Conservation (phyloP, 2,113 vertebrate species). For the Cygnus atratus region DNA sequence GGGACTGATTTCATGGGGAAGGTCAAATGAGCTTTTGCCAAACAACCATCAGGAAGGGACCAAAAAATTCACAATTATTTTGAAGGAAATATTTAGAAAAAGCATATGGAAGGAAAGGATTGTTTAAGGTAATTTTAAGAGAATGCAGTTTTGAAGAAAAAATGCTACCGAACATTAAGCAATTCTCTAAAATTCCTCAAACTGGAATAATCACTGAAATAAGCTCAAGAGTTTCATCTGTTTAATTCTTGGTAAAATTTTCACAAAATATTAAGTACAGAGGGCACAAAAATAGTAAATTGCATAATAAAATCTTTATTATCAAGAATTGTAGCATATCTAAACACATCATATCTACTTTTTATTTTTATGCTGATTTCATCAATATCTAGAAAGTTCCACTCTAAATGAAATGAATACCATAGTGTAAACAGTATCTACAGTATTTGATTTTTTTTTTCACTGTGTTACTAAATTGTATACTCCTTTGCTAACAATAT, state of each 20-base stretch:
- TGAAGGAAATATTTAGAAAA: background rate
- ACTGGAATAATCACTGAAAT: background rate
- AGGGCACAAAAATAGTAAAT: background rate
- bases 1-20: background rate
- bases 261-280: background rate
- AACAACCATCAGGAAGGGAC: background rate
- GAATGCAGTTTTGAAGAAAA: background rate
- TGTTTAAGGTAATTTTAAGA: background rate
- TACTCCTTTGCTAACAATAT: background rate
- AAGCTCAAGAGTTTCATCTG: background rate
- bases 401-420: background rate
- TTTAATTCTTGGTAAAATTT: background rate
- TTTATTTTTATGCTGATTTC: background rate
- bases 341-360: background rate
- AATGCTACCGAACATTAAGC: background rate
- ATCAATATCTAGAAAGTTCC: background rate
- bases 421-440: background rate
- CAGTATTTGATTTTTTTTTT: background rate
- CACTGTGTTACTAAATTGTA: background rate
- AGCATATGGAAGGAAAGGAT: background rate
- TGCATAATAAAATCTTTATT: background rate
- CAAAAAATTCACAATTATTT: background rate
- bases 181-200: background rate
- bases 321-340: background rate
- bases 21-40: background rate